Conservation (phyloP, 1,140 invertebrate genomes). For the Neodiprion lecontei region DNA sequence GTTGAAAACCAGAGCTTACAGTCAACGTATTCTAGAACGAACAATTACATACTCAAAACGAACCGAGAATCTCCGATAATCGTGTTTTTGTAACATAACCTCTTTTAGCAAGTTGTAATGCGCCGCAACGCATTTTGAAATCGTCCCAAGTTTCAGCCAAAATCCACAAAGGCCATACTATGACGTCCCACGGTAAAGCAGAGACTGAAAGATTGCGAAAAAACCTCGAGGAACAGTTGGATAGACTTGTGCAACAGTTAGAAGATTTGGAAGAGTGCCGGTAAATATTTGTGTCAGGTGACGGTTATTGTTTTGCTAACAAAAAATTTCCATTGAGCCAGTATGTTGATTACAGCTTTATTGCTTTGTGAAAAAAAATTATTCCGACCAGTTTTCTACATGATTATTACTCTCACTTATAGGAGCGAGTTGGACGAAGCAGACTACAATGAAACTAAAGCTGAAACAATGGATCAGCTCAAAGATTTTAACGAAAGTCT, state of each 20-base stretch:
- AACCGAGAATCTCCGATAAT: too few relatives aligned
- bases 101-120: too few relatives aligned
- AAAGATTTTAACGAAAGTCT: constrained; percentile 77
- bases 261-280: constrained; percentile 77
- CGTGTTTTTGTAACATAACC: too few relatives aligned
- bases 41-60: too few relatives aligned
- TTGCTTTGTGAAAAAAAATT: neutral
- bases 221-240: constrained; percentile 77
- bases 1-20: too few relatives aligned
- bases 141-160: neutral
- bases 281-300: constrained; percentile 56
- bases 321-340: neutral
- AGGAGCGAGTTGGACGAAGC: constrained; percentile 71
- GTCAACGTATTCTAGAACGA: too few relatives aligned
- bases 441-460: constrained; percentile 77
- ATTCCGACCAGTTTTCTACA: constrained; percentile 3
- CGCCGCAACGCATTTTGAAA: neutral
- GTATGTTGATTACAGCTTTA: too few relatives aligned
- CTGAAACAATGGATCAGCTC: constrained; percentile 78
- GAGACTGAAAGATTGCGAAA: constrained; percentile 71
- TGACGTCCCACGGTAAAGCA: constrained; percentile 52
- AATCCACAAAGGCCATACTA: constrained; percentile 23
- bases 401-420: constrained; percentile 23
- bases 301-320: constrained; percentile 4
- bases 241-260: constrained; percentile 75